These are phyloP conservation scores for Cloeon dipterum DNA, from an alignment of 2,888 invertebrate genomes.

Conservation along the genomic window DNA sequence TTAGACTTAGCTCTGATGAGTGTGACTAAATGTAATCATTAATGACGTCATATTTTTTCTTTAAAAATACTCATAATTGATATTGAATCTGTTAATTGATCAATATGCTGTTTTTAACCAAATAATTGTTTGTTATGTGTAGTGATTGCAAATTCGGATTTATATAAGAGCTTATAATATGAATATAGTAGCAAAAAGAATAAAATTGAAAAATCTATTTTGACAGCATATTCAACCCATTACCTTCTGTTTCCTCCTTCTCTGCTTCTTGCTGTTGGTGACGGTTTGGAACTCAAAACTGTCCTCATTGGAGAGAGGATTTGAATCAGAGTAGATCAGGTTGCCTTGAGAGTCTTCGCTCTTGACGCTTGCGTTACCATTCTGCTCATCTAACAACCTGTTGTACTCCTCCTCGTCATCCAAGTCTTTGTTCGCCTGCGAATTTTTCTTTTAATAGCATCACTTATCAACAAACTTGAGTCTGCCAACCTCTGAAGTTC, in stretches of 20 bases:
- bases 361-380: background rate
- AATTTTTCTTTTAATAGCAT: background rate
- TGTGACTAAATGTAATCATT: too few relatives aligned
- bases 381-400: background rate
- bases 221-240: constrained; percentile 16
- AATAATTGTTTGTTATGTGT: too few relatives aligned
- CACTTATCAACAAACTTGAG: background rate
- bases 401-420: background rate
- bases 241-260: constrained; percentile 42
- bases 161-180: too few relatives aligned
- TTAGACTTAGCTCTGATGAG: too few relatives aligned
- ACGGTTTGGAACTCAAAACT: constrained; percentile 51
- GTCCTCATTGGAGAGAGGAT: constrained; percentile 3
- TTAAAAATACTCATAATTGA: too few relatives aligned
- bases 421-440: background rate
- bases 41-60: too few relatives aligned
- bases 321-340: background rate
- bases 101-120: too few relatives aligned
- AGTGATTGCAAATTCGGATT: background rate
- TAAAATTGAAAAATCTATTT: too few relatives aligned
- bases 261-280: constrained; percentile 59
- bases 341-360: background rate
- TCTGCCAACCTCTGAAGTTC: background rate
- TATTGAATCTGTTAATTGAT: too few relatives aligned
- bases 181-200: too few relatives aligned